These are phyloP conservation scores for Drosophila parabipectinata DNA, from an alignment of 1,140 invertebrate species.

Conservation along the genomic window DNA sequence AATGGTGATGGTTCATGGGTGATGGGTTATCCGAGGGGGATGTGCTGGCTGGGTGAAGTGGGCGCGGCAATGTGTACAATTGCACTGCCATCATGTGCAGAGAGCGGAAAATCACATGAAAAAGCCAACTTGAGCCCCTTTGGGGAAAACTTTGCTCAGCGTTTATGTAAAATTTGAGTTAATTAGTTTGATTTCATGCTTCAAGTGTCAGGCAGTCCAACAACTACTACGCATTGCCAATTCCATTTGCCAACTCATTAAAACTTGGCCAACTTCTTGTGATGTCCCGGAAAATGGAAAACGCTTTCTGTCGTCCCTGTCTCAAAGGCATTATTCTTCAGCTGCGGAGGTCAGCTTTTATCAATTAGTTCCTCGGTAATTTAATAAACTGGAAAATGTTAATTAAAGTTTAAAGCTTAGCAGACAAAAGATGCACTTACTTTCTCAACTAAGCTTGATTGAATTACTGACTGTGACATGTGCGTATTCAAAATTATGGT, in stretches of 20 bases:
- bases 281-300: slow-evolving; percentile 24
- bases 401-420: slow-evolving; percentile 14
- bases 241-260: slow-evolving; percentile 59
- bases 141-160: slow-evolving; percentile 33
- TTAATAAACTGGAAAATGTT: slow-evolving; percentile 28
- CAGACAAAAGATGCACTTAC: neutral
- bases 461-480: neutral
- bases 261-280: slow-evolving; percentile 49
- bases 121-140: slow-evolving; percentile 27
- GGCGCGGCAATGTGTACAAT: slow-evolving; percentile 24
- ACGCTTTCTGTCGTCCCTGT: slow-evolving; percentile 25
- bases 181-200: slow-evolving; percentile 70
- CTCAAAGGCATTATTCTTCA: slow-evolving; percentile 4
- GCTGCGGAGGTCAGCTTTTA: slow-evolving; percentile 8
- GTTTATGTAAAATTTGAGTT: slow-evolving; percentile 54
- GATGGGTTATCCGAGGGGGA: neutral
- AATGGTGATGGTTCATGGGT: slow-evolving; percentile 11
- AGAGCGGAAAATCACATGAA: slow-evolving; percentile 59
- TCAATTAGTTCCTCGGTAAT: slow-evolving; percentile 24
- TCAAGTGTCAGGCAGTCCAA: slow-evolving; percentile 45
- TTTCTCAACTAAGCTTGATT: neutral
- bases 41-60: neutral
- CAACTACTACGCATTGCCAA: slow-evolving; percentile 47
- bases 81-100: slow-evolving; percentile 49
- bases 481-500: neutral